phyloP scores from a whole-genome alignment of 2,888 invertebrate genomes.

The Gerris lacustris region DNA sequence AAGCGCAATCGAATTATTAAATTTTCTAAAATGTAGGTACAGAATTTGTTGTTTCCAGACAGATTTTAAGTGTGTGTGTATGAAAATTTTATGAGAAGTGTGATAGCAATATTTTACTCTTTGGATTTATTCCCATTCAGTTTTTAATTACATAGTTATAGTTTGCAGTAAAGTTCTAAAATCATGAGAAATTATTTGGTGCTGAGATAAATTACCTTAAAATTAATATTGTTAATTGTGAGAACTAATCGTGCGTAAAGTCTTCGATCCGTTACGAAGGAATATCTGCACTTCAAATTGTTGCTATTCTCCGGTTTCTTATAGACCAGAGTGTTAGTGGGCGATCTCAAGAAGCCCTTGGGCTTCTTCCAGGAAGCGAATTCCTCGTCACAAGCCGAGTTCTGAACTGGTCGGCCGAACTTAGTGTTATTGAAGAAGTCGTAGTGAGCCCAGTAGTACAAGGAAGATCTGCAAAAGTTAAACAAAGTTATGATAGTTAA shows the following conservation, averaged over 20 bases:
- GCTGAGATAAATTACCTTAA: slow-evolving; percentile 48
- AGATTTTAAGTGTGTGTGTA: too few relatives aligned
- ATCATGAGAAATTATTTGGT: too few relatives aligned
- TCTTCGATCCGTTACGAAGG: slow-evolving; percentile 69
- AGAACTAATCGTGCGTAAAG: slow-evolving; percentile 70
- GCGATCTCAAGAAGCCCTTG: slow-evolving; percentile 64
- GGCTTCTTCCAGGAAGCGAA: slow-evolving; percentile 73
- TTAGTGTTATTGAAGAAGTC: slow-evolving; percentile 86
- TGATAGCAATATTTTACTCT: too few relatives aligned
- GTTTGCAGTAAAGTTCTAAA: too few relatives aligned
- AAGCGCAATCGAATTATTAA: too few relatives aligned
- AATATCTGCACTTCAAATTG: slow-evolving; percentile 63
- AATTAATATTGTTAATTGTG: slow-evolving; percentile 63
- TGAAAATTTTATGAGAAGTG: too few relatives aligned
- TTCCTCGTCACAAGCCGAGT: slow-evolving; percentile 71
- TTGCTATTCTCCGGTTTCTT: slow-evolving; percentile 55
- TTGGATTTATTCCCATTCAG: too few relatives aligned
- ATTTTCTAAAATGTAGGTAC: too few relatives aligned
- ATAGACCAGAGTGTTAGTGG: slow-evolving; percentile 75
- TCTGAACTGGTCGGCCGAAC: slow-evolving; percentile 67
- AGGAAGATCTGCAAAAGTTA: slow-evolving; percentile 52
- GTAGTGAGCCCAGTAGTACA: slow-evolving; percentile 89
- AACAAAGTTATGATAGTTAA: too few relatives aligned
- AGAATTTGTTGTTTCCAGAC: too few relatives aligned
- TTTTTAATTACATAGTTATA: too few relatives aligned